A percentile compares a stretch with the other conserved stretches of the same genome.
phyloP scores from a whole-genome alignment of 2,888 invertebrate genomes.

The Cantharis lateralis region DNA sequence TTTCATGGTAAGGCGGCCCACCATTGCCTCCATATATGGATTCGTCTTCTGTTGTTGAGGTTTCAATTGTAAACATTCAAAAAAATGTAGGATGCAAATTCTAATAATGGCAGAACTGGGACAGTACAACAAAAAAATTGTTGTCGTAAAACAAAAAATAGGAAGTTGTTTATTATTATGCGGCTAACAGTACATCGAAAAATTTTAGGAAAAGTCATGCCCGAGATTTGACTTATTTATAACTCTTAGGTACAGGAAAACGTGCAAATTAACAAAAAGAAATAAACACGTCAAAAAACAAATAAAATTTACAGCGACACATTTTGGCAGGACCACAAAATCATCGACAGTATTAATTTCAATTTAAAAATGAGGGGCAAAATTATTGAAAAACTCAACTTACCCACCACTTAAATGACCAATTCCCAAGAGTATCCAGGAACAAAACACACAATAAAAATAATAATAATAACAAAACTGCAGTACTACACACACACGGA shows the following conservation, averaged over 20 bases:
- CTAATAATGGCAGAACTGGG: background rate
- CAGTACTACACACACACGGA: background rate
- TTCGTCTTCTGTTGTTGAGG: background rate
- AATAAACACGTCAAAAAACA: background rate
- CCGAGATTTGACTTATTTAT: background rate
- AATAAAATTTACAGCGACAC: background rate
- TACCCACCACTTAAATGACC: background rate
- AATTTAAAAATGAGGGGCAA: background rate
- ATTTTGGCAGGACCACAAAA: background rate
- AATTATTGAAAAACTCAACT: background rate
- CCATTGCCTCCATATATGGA: background rate
- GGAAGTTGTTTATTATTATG: background rate
- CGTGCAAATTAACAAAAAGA: background rate
- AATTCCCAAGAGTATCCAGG: background rate
- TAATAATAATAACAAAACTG: background rate
- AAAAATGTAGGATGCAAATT: constrained; percentile 3
- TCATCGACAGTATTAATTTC: background rate
- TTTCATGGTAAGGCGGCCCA: constrained; percentile 3
- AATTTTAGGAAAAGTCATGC: background rate
- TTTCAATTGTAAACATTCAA: background rate
- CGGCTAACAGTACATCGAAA: background rate
- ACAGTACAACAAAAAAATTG: background rate
- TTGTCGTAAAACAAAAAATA: background rate
- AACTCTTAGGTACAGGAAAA: background rate
- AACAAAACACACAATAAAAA: background rate